Conservation (phyloP, 2,888 invertebrate genomes). For the Lycaena phlaeas region DNA sequence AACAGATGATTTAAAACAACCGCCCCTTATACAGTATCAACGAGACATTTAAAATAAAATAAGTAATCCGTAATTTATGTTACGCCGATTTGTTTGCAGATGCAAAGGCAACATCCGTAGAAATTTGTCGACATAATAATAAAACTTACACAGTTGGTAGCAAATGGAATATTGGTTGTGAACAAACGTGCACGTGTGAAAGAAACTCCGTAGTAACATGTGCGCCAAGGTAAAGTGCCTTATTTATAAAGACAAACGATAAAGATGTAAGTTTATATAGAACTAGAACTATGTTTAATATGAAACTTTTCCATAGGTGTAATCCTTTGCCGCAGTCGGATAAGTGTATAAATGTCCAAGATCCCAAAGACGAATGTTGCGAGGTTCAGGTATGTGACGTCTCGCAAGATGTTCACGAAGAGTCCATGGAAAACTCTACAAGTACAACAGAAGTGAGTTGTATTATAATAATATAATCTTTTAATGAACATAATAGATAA, state of each 20-base stretch:
- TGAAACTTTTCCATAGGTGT: slow-evolving; percentile 58
- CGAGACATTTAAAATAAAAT: too few relatives aligned
- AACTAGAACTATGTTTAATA: too few relatives aligned
- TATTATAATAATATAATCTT: too few relatives aligned
- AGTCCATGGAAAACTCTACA: slow-evolving; percentile 44
- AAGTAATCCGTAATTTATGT: too few relatives aligned
- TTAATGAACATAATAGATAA: too few relatives aligned
- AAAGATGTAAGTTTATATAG: too few relatives aligned
- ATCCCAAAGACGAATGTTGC: slow-evolving; percentile 88
- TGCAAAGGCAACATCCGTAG: slow-evolving; percentile 35
- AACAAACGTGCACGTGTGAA: slow-evolving; percentile 83
- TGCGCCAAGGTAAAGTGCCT: slow-evolving; percentile 70
- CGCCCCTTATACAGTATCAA: too few relatives aligned
- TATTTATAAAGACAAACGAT: too few relatives aligned
- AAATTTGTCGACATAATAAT: slow-evolving; percentile 76
- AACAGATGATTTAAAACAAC: too few relatives aligned
- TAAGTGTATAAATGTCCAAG: slow-evolving; percentile 86
- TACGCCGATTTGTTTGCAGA: slow-evolving; percentile 39
- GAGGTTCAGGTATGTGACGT: slow-evolving; percentile 90
- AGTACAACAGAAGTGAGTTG: slow-evolving; percentile 24
- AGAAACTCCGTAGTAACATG: slow-evolving; percentile 82
- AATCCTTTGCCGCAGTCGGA: slow-evolving; percentile 73
- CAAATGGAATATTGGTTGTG: slow-evolving; percentile 85
- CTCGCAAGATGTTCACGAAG: slow-evolving; percentile 83
- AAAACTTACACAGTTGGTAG: slow-evolving; percentile 81